Base-by-base conservation (phyloP, 2,888 invertebrate genomes). In the Tenthredo amoena region DNA sequence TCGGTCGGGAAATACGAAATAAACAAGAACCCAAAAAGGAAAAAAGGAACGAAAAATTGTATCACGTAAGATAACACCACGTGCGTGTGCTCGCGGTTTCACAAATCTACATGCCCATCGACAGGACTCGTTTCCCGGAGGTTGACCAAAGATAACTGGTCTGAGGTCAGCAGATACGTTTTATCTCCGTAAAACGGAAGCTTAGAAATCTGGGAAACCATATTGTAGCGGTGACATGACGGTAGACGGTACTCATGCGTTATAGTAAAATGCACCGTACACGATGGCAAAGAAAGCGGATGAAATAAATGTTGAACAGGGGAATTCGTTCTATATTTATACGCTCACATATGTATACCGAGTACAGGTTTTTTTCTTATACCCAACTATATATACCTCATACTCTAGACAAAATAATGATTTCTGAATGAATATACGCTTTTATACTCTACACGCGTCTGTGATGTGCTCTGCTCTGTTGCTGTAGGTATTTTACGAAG, bases 291-390 rank as follows among this genome's bases (percentile, higher is more conserved):
- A 77, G 50, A 77, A 77, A 50, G 77, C 77, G 31, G 47, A 77
- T 50, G 55, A 77, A 77, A 77, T 77, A 77, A 47, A 77, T 77
- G 55, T 50, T 77, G 55, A 81, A 81, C 62, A 62, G 15, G n/a
- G 81, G 81, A 77, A 77, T 77, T 34, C 34, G 77, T 77, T 77
- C 62, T 81, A 81, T 58, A n/a, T 81, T 21, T 81, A 62, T 58
- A 81, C 37, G 15, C 58, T 21, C 21, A 9, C 21, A 40, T 58
- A 26, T 37, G 40, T 40, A 18, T 9, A 12, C 31, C 21, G 12
- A 21, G 62, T 62, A 58, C 37, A 62, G 62, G 21, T 21, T 40
- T 62, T 58, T 81, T 37, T 50, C 50, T 34, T 77, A 18, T 15
- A 47, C 15, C 47, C n/a, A 43, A 21, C 21, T 47, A 74, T 43